phyloP scores from a whole-genome alignment of 2,113 vertebrate species.

The Setophaga petechia region DNA sequence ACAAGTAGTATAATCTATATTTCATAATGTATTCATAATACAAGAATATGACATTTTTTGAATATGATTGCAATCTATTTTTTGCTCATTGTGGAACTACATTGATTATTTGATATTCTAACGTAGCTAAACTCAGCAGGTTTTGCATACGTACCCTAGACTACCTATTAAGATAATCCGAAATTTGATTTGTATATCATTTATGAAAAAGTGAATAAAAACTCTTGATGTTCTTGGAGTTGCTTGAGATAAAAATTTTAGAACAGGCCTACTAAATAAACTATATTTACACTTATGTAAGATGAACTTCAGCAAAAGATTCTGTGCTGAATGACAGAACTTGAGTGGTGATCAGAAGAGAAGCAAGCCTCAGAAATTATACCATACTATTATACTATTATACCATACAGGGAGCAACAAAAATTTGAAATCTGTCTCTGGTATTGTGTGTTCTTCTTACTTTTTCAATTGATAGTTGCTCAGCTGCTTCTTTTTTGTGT shows the following conservation, averaged over 20 bases:
- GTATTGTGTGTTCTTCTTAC: not conserved
- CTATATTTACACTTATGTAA: not conserved
- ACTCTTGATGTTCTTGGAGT: not conserved
- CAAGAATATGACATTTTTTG: not conserved
- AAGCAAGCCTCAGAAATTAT: not conserved
- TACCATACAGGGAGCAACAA: not conserved
- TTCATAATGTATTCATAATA: not conserved
- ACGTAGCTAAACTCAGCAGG: accelerated
- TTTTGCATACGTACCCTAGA: not conserved
- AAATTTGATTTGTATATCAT: not conserved
- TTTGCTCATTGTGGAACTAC: not conserved
- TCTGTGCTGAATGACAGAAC: not conserved
- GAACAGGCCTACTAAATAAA: not conserved
- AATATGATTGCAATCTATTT: not conserved
- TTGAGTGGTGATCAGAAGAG: not conserved
- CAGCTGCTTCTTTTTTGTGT: not conserved
- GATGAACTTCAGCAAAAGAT: not conserved
- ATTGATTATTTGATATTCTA: not conserved
- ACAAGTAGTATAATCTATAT: not conserved
- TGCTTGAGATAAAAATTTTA: not conserved
- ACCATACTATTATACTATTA: not conserved
- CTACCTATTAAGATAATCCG: not conserved
- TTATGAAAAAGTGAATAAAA: not conserved
- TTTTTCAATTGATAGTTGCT: not conserved
- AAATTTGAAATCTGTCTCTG: not conserved